Base-by-base conservation (phyloP, 2,113 vertebrate species). In the Pithys albifrons region DNA sequence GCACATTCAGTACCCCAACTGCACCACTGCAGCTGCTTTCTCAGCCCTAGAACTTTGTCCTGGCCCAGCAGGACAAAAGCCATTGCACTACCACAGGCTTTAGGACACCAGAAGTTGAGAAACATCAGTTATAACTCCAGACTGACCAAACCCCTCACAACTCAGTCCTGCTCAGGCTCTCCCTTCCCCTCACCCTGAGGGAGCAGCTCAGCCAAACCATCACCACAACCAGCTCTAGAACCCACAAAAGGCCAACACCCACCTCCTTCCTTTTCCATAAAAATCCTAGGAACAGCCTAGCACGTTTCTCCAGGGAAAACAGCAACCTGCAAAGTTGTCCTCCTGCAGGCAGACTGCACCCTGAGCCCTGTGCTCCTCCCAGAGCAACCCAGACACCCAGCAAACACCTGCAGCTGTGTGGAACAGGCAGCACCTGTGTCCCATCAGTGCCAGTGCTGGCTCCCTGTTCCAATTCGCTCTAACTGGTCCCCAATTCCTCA, bases 351-450 rank as follows among this genome's bases (percentile, higher is more conserved):
- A 41, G 18, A 28, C 37, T 41, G 41, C 41, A 41, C 41, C 41
- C 41, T 64, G 61, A 41, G 37, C 27, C 18, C 61, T 28, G 1
- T 2, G 18, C 52, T 41, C 12, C 74, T 19, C 72, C 23, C 27
- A 39, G 57, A 23, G 13, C 51, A 8, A 73, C 41, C 37, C 41
- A 3, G 6, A 3, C 3, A 2, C 52, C 46, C n/a, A 4, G 19
- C 19, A 3, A 67, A 9, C 4, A 0, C 10, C n/a, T 1, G 3
- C 35, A 7, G 35, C 8, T 33, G 33, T 16, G 43, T 0, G 2
- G 5, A 35, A 48, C 1, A 0, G 13, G 85, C 9, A 51, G 19
- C 65, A 77, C 15, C 58, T 66, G 57, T 5, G 57, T 10, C 10
- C 4, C 1, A 3, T 28, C 1, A 61, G n/a, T 14, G 52, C 66